Evolutionary conservation across 1,140 invertebrate species (phyloP).

Genomic region (Drosophila tristis): DNA sequence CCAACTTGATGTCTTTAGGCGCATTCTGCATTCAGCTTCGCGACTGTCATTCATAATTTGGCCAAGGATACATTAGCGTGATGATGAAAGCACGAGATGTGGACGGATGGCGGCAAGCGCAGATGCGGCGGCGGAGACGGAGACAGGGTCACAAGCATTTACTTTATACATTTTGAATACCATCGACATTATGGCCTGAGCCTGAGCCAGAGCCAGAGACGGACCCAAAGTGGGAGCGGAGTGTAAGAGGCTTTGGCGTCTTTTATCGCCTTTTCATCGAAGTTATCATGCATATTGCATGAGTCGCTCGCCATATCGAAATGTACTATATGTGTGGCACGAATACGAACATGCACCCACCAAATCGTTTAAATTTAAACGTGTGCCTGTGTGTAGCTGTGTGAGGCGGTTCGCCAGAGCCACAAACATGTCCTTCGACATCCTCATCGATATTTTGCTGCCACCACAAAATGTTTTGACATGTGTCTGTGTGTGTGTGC

Average conservation of each 20-base stretch:
- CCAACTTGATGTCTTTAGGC: conserved; percentile 66
- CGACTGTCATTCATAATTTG: conserved; percentile 77
- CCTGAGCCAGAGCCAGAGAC: background rate
- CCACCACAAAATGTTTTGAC: conserved; percentile 1
- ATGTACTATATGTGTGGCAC: conserved; percentile 52
- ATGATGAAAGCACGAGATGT: conserved; percentile 12
- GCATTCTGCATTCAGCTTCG: conserved; percentile 26
- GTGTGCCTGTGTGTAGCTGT: conserved; percentile 58
- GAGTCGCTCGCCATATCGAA: conserved; percentile 76
- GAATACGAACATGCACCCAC: conserved; percentile 8
- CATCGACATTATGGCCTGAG: conserved; percentile 61
- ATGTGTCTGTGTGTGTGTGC: conserved; percentile 19
- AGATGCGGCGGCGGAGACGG: background rate
- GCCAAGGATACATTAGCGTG: conserved; percentile 68
- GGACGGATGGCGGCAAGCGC: background rate
- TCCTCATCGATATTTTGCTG: conserved; percentile 60
- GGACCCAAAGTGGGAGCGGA: conserved; percentile 2
- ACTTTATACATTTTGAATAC: conserved; percentile 72
- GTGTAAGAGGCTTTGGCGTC: conserved; percentile 61
- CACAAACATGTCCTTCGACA: conserved; percentile 69
- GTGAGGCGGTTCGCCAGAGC: conserved; percentile 46
- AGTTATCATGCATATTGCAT: conserved; percentile 78
- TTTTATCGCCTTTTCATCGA: conserved; percentile 81
- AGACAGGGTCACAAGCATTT: conserved; percentile 19
- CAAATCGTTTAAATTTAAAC: conserved; percentile 76